Evolutionary conservation across 1,140 invertebrate species (phyloP), one percentile per base, ranked within the genome.

Genomic region (Euglossa dilemma): DNA sequence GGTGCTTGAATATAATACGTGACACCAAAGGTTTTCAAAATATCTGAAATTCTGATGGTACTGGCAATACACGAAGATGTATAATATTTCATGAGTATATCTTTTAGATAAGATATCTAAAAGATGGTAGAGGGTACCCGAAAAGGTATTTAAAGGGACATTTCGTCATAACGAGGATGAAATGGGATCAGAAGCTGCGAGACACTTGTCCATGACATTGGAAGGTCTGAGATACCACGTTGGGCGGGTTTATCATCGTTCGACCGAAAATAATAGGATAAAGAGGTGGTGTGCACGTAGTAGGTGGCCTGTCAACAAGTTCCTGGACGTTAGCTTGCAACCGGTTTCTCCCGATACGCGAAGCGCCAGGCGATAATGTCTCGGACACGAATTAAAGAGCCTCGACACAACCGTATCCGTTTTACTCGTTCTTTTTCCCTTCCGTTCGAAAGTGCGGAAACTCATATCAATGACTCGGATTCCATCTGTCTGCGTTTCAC

Each of bases 261-360:
- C 72, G 61, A 67, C 47, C 72, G 71, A 50, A 57, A 54, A 63
- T 75, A 75, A 81, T 75, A 16, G 79, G 76, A 78, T 78, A 66
- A 78, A 78, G 50, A 54, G 64, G 9, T 12, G n/a, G 52, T 54
- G 71, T 54, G n/a, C 72, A 16, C 80, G 63, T 76, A 75, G 61
- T 81, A 81, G 80, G 70, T 81, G 80, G 67, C 59, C 80, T 50
- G 72, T 81, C 80, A 67, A 81, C 80, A 57, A 57, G 80, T 76
- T 28, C 50, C 52, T 20, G 61, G 25, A 81, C 70, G n/a, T 64
- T 23, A 54, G 54, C 14, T 54, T 47, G 59, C 72, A 81, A 81
- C 80, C 80, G 72, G 80, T 81, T 81, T 20, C 36, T 47, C 59
- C 50, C 28, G 61, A 80, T 80, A 66, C 50, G 59, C n/a, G 43